Percentiles rank a stretch among this genome's conserved stretches.
These are phyloP conservation scores for Lepeophtheirus salmonis DNA, from an alignment of 1,140 invertebrate genomes.

Conservation along the genomic window DNA sequence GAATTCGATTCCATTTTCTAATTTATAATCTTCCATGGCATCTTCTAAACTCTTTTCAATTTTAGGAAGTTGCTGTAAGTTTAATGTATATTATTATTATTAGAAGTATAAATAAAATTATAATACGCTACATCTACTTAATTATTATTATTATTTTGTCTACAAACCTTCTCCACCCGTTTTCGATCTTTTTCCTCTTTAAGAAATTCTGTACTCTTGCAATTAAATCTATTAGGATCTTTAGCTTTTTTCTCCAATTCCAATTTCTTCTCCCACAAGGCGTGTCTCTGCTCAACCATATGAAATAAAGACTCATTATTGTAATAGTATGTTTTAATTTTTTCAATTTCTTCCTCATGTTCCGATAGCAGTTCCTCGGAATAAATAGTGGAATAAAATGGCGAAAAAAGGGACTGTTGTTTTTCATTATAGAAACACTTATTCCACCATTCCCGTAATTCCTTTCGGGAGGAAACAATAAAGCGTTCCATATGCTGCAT, in stretches of 20 bases:
- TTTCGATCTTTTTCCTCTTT: constrained; percentile 63
- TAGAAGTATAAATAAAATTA: neutral
- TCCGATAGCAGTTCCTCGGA: constrained; percentile 49
- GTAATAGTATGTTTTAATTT: constrained; percentile 43
- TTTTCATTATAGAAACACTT: constrained; percentile 41
- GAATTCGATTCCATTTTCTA: neutral
- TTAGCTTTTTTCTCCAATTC: constrained; percentile 46
- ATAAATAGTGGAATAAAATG: constrained; percentile 39
- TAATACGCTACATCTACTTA: neutral
- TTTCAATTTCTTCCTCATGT: constrained; percentile 50
- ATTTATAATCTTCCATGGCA: neutral
- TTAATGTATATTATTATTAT: neutral
- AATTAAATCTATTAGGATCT: constrained; percentile 48
- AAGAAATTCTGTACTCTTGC: constrained; percentile 57
- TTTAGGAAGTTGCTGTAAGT: neutral
- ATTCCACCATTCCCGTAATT: constrained; percentile 48
- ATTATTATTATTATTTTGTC: neutral
- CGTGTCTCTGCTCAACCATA: constrained; percentile 8
- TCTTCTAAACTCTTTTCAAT: neutral
- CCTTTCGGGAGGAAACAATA: constrained; percentile 41
- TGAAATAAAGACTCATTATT: constrained; percentile 28
- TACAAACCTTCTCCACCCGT: constrained; percentile 27
- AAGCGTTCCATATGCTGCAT: constrained; percentile 45
- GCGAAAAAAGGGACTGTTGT: constrained; percentile 40
- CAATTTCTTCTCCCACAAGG: constrained; percentile 43